A percentile compares a stretch with the other conserved stretches of the same genome.
These are phyloP conservation scores for Drosophila quadrilineata DNA, from an alignment of 1,140 invertebrate species.

Conservation along the genomic window DNA sequence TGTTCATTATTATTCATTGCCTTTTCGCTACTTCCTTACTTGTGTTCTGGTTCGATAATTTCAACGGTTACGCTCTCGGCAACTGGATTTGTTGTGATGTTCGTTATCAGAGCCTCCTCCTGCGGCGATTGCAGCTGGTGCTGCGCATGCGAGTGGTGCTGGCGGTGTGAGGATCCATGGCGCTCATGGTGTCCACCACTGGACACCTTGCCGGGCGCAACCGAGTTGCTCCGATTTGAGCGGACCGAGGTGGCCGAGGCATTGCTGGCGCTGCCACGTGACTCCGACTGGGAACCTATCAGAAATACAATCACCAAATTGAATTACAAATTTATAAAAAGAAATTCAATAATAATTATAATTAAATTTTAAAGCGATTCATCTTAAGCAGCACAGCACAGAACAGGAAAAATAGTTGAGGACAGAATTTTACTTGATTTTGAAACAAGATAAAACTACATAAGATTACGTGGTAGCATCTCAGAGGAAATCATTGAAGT, in stretches of 20 bases:
- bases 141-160: slow-evolving; percentile 41
- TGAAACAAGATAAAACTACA: no score
- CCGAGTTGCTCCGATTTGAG: slow-evolving; percentile 77
- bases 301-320: neutral
- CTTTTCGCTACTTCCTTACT: slow-evolving; percentile 3
- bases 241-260: slow-evolving; percentile 73
- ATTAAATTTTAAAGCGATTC: no score
- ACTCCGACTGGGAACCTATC: slow-evolving; percentile 59
- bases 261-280: slow-evolving; percentile 72
- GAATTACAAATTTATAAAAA: slow-evolving; percentile 1
- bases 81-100: slow-evolving; percentile 78
- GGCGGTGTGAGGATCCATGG: slow-evolving; percentile 65
- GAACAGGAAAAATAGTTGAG: slow-evolving; percentile 16
- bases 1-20: neutral
- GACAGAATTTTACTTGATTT: no score
- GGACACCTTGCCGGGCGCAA: slow-evolving; percentile 67
- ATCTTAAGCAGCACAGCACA: no score
- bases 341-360: slow-evolving; percentile 20
- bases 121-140: slow-evolving; percentile 58
- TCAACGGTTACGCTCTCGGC: slow-evolving; percentile 80
- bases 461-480: slow-evolving; percentile 27
- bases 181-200: slow-evolving; percentile 59
- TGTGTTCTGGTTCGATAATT: slow-evolving; percentile 72
- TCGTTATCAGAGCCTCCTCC: slow-evolving; percentile 68
- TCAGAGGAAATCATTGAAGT: neutral